phyloP scores from a whole-genome alignment of 2,113 vertebrate species.

The Syrmaticus mikado region DNA sequence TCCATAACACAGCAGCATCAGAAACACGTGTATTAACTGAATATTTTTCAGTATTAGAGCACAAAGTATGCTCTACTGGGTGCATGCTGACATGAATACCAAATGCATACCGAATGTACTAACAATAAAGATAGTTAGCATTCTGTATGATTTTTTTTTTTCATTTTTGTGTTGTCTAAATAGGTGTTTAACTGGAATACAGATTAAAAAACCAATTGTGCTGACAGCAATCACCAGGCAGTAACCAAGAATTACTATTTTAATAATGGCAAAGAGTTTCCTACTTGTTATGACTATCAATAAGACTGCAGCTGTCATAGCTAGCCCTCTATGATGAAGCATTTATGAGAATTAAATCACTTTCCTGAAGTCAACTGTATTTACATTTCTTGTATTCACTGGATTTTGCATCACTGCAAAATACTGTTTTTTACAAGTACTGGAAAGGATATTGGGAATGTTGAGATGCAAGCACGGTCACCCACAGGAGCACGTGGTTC shows the following conservation, averaged over 20 bases:
- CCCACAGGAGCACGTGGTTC: fast-evolving
- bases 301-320: neutral
- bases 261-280: constrained; percentile 16
- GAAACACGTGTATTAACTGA: neutral
- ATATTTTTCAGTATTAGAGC: neutral
- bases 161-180: neutral
- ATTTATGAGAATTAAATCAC: neutral
- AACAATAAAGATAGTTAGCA: neutral
- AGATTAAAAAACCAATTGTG: neutral
- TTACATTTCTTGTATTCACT: neutral
- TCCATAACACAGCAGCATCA: neutral
- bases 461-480: neutral
- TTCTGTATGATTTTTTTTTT: neutral
- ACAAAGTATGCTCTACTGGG: neutral
- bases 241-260: constrained; percentile 22
- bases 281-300: neutral
- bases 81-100: no score
- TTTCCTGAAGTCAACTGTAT: neutral
- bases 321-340: neutral
- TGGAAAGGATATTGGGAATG: neutral
- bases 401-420: neutral
- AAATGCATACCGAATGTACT: no score
- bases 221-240: neutral
- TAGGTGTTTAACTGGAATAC: neutral
- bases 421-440: neutral